phyloP scores from a whole-genome alignment of 2,113 vertebrate genomes.

The Tychaedon coryphoeus region DNA sequence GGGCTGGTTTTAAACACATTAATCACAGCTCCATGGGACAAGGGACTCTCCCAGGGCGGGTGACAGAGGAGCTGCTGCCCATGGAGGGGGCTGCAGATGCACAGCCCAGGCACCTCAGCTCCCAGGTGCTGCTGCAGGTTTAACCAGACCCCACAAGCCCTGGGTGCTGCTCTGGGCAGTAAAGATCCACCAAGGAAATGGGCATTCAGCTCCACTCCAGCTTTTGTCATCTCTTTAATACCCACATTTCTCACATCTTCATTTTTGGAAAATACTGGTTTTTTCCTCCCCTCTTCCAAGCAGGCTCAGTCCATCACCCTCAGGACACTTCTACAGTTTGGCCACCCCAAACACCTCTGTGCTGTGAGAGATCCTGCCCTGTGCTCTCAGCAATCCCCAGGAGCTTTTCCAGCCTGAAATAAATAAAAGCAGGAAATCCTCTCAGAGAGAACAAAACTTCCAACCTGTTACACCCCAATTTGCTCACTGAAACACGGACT shows the following conservation, averaged over 20 bases:
- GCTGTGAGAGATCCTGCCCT: background rate
- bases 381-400: background rate
- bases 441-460: background rate
- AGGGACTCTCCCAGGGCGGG: background rate
- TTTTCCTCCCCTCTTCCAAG: background rate
- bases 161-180: rapidly evolving
- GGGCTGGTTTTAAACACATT: background rate
- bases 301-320: background rate
- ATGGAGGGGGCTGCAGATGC: background rate
- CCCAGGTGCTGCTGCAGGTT: background rate
- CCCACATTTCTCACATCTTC: background rate
- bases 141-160: rapidly evolving
- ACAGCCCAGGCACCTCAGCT: background rate
- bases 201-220: background rate
- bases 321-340: background rate
- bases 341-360: background rate
- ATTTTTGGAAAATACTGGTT: background rate
- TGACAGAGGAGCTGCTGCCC: background rate
- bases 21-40: rapidly evolving
- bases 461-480: rapidly evolving
- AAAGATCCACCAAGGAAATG: rapidly evolving
- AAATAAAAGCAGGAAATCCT: background rate
- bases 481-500: background rate
- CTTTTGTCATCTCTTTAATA: background rate
- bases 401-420: background rate